Evolutionary conservation across 2,888 invertebrate genomes (phyloP).

Genomic region (Clistopyga incitator): DNA sequence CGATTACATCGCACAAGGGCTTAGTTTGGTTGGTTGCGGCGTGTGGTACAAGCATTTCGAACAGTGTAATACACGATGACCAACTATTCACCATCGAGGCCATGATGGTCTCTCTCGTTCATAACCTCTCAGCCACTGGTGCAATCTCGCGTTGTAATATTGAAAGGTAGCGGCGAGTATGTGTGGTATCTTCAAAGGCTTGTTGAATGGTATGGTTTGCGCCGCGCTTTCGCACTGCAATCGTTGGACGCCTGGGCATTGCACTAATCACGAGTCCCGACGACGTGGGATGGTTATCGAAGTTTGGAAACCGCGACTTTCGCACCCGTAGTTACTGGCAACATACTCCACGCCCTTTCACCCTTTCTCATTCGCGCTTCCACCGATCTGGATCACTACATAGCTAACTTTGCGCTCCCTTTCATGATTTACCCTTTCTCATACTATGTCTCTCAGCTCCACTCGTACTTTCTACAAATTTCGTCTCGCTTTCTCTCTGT

Average conservation of each 20-base stretch:
- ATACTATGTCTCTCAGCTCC: neutral
- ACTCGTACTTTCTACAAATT: conserved; percentile 28
- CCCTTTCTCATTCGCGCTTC: conserved; percentile 54
- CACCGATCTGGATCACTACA: conserved; percentile 26
- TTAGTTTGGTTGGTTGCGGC: neutral
- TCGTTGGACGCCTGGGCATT: conserved; percentile 39
- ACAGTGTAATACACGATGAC: conserved; percentile 24
- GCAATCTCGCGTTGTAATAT: conserved; percentile 46
- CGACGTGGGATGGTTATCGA: conserved; percentile 39
- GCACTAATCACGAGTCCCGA: conserved; percentile 52
- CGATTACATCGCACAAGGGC: conserved; percentile 10
- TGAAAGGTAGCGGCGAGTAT: conserved; percentile 27
- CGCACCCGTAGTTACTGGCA: conserved; percentile 38
- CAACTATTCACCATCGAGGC: conserved; percentile 36
- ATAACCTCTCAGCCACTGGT: neutral
- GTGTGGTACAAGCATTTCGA: conserved; percentile 23
- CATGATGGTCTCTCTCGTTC: conserved; percentile 11
- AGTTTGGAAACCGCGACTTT: conserved; percentile 58
- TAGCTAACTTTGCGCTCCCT: conserved; percentile 24
- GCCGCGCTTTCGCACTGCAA: conserved; percentile 23
- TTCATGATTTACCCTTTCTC: conserved; percentile 36
- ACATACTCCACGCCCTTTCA: conserved; percentile 39
- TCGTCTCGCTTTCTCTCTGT: conserved; percentile 22
- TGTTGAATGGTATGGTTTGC: conserved; percentile 17
- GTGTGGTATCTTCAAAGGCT: conserved; percentile 41